phyloP scores from a whole-genome alignment of 2,113 vertebrate genomes.

The Tor tambroides region DNA sequence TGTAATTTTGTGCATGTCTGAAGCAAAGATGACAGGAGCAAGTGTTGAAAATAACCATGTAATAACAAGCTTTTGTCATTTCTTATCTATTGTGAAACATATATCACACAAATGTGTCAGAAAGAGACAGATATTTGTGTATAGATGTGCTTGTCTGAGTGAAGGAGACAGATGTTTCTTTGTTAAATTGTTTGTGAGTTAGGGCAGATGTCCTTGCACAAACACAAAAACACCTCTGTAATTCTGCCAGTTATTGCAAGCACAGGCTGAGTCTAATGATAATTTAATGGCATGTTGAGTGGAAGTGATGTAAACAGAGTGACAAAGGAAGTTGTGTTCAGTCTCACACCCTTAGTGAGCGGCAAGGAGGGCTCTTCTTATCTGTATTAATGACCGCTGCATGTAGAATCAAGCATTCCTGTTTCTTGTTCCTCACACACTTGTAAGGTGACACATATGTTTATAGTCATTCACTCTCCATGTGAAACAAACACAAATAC shows the following conservation, averaged over 20 bases:
- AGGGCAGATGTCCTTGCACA: neutral
- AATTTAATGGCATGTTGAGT: neutral
- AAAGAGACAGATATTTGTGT: neutral
- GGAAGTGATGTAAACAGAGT: slow-evolving; percentile 19
- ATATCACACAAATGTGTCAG: neutral
- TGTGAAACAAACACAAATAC: neutral
- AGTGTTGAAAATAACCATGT: no score
- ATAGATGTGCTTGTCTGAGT: neutral
- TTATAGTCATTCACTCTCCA: neutral
- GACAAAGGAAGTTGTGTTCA: slow-evolving; percentile 11
- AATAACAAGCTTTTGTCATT: neutral
- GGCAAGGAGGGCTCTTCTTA: neutral
- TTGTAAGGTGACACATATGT: neutral
- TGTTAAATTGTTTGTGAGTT: slow-evolving; percentile 19
- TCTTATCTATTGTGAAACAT: neutral
- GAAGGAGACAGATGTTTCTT: slow-evolving; percentile 1
- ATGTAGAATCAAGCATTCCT: neutral
- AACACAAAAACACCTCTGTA: slow-evolving; percentile 19
- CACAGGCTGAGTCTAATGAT: slow-evolving; percentile 7
- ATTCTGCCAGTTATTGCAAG: neutral
- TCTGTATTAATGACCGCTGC: neutral
- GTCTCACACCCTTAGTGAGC: slow-evolving; percentile 3
- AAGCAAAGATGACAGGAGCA: no score
- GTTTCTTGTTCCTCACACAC: slow-evolving; percentile 4
- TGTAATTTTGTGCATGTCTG: no score